Evolutionary conservation across 2,797 vertebrate species (phyloP).

Genomic region (Florisuga fusca): DNA sequence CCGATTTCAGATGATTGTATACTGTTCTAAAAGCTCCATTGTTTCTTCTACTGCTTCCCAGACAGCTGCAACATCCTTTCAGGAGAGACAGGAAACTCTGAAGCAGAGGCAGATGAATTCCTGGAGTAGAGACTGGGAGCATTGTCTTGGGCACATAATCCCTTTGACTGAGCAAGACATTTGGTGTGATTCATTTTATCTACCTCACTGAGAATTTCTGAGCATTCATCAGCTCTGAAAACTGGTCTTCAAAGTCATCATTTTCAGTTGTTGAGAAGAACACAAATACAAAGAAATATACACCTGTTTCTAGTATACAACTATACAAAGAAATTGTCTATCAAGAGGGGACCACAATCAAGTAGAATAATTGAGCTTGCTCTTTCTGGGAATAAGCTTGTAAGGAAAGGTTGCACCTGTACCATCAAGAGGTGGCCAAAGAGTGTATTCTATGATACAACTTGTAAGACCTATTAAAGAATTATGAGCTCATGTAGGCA

Average conservation of each 20-base stretch:
- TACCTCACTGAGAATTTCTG: background rate
- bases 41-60: slow-evolving; percentile 20
- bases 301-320: background rate
- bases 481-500: background rate
- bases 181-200: background rate
- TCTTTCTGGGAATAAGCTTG: background rate
- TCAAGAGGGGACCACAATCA: background rate
- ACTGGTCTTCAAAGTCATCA: background rate
- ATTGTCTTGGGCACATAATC: background rate
- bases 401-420: background rate
- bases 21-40: background rate
- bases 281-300: background rate
- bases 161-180: background rate
- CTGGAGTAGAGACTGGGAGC: background rate
- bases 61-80: slow-evolving; percentile 3
- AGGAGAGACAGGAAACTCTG: background rate
- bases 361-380: background rate
- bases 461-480: background rate
- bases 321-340: background rate
- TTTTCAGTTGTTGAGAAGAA: background rate
- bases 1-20: slow-evolving; percentile 30
- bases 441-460: background rate
- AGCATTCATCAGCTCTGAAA: background rate
- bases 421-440: background rate
- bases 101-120: background rate